These are phyloP conservation scores for Plebejus melissa DNA, from an alignment of 2,888 invertebrate genomes.

Conservation along the genomic window DNA sequence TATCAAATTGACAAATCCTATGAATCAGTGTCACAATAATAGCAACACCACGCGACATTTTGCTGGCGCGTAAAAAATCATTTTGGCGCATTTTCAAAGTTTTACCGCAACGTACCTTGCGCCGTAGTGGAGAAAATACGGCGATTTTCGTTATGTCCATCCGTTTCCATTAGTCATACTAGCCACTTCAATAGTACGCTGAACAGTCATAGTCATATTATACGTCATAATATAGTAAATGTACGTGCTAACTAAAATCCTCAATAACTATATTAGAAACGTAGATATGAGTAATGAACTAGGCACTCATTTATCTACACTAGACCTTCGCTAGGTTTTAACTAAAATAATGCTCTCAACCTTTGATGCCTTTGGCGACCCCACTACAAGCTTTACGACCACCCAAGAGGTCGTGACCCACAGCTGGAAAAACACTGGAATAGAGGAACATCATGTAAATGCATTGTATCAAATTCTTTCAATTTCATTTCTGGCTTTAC, in stretches of 20 bases:
- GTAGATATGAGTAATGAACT: not conserved
- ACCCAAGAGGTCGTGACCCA: too few species aligned
- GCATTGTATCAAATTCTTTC: too few species aligned
- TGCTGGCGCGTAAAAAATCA: not conserved
- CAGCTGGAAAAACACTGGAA: too few species aligned
- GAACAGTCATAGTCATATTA: not conserved
- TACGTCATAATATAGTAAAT: not conserved
- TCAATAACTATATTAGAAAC: not conserved
- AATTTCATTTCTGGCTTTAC: too few species aligned
- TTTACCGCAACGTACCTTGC: not conserved
- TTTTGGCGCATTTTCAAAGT: slow-evolving; percentile 4
- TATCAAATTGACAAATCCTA: slow-evolving; percentile 20
- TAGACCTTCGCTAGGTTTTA: too few species aligned
- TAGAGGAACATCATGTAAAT: too few species aligned
- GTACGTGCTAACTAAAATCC: not conserved
- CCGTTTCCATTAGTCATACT: not conserved
- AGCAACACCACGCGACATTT: not conserved
- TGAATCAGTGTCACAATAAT: slow-evolving; percentile 13
- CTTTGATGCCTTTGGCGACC: too few species aligned
- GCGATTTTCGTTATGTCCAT: not conserved
- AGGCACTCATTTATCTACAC: too few species aligned
- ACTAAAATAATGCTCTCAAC: too few species aligned
- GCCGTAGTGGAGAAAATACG: not conserved
- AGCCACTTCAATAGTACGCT: not conserved
- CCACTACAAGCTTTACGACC: too few species aligned